A percentile compares a stretch with the other conserved stretches of the same genome.
Conservation (phyloP, 2,797 vertebrate species). For the Falco novaeseelandiae region DNA sequence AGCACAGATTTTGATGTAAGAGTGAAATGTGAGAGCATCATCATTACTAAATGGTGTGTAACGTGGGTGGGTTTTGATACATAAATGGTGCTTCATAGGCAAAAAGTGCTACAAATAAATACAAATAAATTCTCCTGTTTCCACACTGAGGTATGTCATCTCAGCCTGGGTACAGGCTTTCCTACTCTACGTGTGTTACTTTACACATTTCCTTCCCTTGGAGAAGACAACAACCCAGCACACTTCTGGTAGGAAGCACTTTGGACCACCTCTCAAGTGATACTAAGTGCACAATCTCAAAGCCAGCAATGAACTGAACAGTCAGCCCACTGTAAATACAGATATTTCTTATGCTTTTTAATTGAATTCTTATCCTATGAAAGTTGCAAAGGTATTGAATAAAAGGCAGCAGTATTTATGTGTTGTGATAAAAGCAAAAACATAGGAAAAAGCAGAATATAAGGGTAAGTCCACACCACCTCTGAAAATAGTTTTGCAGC, state of each 20-base stretch:
- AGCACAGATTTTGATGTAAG: background rate
- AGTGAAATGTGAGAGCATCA: background rate
- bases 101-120: background rate
- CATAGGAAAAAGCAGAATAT: background rate
- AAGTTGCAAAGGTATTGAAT: background rate
- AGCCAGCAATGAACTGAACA: background rate
- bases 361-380: background rate
- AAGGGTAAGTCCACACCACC: background rate
- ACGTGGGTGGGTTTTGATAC: fast-evolving
- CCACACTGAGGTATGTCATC: background rate
- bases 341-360: background rate
- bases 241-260: background rate
- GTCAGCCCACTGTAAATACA: background rate
- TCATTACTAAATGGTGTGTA: background rate
- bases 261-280: background rate
- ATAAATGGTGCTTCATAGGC: background rate
- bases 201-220: background rate
- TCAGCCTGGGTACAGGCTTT: background rate
- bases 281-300: background rate
- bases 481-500: background rate
- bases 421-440: background rate
- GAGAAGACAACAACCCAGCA: background rate
- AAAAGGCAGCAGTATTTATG: background rate
- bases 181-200: fast-evolving
- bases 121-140: background rate